A percentile compares a stretch with the other conserved stretches of the same genome.
Evolutionary conservation across 2,888 invertebrate genomes (phyloP).

Genomic region (Bugula neritina): DNA sequence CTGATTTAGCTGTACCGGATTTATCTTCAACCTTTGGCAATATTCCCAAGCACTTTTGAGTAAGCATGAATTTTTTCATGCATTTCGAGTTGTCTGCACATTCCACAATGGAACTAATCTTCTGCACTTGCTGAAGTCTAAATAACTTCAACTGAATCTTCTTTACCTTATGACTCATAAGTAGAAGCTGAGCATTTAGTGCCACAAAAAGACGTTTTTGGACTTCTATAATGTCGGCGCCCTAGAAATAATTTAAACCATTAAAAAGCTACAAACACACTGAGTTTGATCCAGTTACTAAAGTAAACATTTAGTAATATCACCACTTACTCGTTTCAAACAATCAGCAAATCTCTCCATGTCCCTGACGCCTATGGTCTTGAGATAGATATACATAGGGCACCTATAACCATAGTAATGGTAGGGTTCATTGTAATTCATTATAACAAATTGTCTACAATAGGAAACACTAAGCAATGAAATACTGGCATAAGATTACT

Average conservation of each 20-base stretch:
- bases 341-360: not conserved
- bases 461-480: no score
- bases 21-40: no score
- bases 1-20: no score
- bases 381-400: not conserved
- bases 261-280: not conserved
- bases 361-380: not conserved
- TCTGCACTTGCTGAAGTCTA: no score
- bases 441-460: no score
- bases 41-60: no score
- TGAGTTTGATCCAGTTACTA: not conserved
- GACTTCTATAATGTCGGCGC: not conserved
- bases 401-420: conserved; percentile 1
- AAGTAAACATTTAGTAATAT: not conserved
- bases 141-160: no score
- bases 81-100: no score
- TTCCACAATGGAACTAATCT: no score
- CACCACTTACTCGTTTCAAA: not conserved
- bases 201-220: not conserved
- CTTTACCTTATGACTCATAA: no score
- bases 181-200: not conserved
- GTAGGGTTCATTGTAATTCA: no score
- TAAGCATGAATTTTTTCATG: no score
- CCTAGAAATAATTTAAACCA: not conserved
- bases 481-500: not conserved